Conservation (phyloP, 2,888 invertebrate species). For the Lagria hirta region DNA sequence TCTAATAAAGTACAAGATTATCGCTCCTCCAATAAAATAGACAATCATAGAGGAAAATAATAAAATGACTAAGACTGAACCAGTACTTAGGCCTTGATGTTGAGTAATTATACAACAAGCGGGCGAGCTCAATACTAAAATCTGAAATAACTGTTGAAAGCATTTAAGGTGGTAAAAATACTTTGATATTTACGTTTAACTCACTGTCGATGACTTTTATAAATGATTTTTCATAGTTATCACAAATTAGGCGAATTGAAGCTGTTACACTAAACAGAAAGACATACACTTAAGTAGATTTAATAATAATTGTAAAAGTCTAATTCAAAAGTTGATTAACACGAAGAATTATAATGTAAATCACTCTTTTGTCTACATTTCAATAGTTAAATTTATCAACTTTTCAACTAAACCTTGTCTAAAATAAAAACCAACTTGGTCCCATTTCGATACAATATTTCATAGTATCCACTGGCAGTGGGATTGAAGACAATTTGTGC, state of each 20-base stretch:
- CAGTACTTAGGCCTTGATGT: conserved; percentile 59
- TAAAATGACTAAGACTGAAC: conserved; percentile 65
- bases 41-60: conserved; percentile 61
- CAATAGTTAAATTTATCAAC: no score
- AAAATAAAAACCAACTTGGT: background rate
- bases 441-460: background rate
- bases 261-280: conserved; percentile 25
- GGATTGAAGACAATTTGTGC: conserved; percentile 25
- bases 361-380: no score
- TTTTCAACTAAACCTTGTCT: background rate
- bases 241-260: conserved; percentile 34
- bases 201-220: conserved; percentile 27
- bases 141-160: conserved; percentile 53
- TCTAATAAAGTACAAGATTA: conserved; percentile 66
- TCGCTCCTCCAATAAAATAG: conserved; percentile 68
- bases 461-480: conserved; percentile 1
- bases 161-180: no score
- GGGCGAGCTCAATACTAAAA: conserved; percentile 57
- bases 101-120: conserved; percentile 56
- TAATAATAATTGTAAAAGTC: background rate
- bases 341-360: no score
- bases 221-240: conserved; percentile 27
- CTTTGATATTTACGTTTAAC: background rate
- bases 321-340: no score
- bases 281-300: background rate